Evolutionary conservation across 2,113 vertebrate genomes (phyloP).

Genomic region (Uria aalge): DNA sequence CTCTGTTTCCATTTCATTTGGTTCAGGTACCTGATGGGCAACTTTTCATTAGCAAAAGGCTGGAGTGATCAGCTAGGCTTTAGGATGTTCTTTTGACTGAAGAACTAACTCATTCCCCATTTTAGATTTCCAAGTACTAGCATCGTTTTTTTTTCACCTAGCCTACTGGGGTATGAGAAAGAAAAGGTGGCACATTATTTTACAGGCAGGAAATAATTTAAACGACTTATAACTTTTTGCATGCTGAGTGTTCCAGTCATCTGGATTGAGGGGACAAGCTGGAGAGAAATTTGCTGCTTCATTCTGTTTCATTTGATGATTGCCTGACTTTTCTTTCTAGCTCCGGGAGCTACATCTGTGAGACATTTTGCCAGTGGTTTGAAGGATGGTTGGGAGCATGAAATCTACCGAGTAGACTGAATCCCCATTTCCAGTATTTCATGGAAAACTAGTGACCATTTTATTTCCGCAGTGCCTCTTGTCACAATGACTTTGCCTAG

Average conservation of each 20-base stretch:
- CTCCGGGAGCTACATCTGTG: neutral
- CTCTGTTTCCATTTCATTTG: neutral
- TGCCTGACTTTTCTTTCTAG: neutral
- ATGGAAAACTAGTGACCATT: neutral
- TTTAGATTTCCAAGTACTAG: neutral
- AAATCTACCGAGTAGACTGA: neutral
- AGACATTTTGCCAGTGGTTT: neutral
- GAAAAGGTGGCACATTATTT: neutral
- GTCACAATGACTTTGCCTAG: neutral
- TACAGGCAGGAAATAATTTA: neutral
- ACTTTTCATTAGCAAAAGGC: neutral
- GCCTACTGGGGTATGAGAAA: neutral
- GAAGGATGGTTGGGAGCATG: neutral
- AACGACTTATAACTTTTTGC: neutral
- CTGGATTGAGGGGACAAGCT: neutral
- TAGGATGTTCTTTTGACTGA: neutral
- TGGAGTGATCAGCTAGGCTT: neutral
- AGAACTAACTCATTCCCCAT: neutral
- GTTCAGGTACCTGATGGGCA: rapidly evolving
- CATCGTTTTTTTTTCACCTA: neutral
- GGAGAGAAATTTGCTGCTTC: neutral
- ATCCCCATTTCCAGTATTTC: neutral
- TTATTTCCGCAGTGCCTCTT: neutral
- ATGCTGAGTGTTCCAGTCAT: neutral
- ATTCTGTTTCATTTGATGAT: neutral